Evolutionary conservation across 37 sponge, comb jelly and placozoan genomes (phyloP), one percentile per base, ranked within the genome.

Genomic region (Tethya wilhelma): DNA sequence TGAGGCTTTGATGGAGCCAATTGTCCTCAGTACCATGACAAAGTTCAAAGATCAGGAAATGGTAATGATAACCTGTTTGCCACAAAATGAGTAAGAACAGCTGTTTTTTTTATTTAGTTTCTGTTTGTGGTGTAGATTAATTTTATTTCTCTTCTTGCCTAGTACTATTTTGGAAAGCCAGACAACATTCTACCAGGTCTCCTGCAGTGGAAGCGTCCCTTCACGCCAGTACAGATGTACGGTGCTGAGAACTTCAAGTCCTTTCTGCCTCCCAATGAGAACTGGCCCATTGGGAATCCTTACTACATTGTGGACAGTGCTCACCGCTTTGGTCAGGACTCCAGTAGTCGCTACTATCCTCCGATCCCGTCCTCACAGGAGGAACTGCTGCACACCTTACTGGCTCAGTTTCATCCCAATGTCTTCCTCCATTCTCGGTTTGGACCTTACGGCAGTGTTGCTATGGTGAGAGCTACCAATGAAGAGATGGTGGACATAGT

Each of bases 391-490:
- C 65, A 85, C 45, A 44, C 79, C 12, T 78, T 96, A 12, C 81
- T 96, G 75, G 46, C 83, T 17, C 90, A 89, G 86, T 81, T 96
- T 41, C 96, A 96, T 56, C 69, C 80, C 4, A 79, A 90, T 31
- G 64, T 77, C 0, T 96, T 96, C 69, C 55, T 96, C 23, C 64
- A 87, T 26, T 76, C 59, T 5, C 67, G 96, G 8, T 96, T 96
- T 84, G 92, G 89, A 6, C 96, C 96, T 34, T 68, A 79, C 2
- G 96, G 96, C 8, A 88, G 79, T 28, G 46, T 90, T 14, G 96
- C 83, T 19, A 69, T 92, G 9, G 45, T 96, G 31, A 78, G 93
- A 44, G 96, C 96, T n/a, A 55, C 80, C 30, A 90, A 87, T 67
- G 81, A 87, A 41, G 32, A 71, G 1, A 77, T 71, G 19, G 59